Percentiles rank a stretch among this genome's conserved stretches.
phyloP scores from a whole-genome alignment of 2,888 invertebrate species.

The Catocala nupta region DNA sequence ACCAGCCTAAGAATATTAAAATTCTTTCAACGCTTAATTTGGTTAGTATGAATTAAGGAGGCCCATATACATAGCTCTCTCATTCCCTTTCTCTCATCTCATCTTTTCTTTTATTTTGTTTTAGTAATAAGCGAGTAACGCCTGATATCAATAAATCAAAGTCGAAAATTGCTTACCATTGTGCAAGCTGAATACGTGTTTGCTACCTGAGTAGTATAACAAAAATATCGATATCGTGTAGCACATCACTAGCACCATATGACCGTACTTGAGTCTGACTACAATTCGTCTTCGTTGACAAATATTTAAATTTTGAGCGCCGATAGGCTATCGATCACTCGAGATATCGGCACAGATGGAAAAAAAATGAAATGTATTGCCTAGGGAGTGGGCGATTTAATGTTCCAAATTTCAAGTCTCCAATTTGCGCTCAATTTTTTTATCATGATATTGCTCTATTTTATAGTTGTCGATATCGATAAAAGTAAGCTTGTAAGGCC shows the following conservation, averaged over 20 bases:
- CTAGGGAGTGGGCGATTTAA: constrained; percentile 28
- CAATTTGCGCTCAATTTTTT: constrained; percentile 28
- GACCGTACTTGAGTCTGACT: constrained; percentile 37
- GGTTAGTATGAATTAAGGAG: too few species aligned
- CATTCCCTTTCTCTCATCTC: too few species aligned
- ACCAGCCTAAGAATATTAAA: too few species aligned
- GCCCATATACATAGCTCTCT: too few species aligned
- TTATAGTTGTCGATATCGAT: neutral
- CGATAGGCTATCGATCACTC: constrained; percentile 62
- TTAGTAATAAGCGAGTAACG: too few species aligned
- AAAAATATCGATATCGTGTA: constrained; percentile 3
- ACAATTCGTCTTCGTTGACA: constrained; percentile 65
- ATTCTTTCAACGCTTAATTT: too few species aligned
- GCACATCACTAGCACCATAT: constrained; percentile 41
- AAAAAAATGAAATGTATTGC: constrained; percentile 43
- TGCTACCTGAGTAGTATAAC: neutral
- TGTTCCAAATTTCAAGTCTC: constrained; percentile 25
- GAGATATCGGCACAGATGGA: constrained; percentile 34
- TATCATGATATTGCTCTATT: constrained; percentile 23
- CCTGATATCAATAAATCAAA: too few species aligned
- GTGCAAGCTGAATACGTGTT: too few species aligned
- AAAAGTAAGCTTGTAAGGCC: neutral
- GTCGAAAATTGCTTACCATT: too few species aligned
- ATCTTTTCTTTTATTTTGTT: too few species aligned
- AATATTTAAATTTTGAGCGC: constrained; percentile 67